phyloP scores from a whole-genome alignment of 2,888 invertebrate species.

The Fabriciana adippe region DNA sequence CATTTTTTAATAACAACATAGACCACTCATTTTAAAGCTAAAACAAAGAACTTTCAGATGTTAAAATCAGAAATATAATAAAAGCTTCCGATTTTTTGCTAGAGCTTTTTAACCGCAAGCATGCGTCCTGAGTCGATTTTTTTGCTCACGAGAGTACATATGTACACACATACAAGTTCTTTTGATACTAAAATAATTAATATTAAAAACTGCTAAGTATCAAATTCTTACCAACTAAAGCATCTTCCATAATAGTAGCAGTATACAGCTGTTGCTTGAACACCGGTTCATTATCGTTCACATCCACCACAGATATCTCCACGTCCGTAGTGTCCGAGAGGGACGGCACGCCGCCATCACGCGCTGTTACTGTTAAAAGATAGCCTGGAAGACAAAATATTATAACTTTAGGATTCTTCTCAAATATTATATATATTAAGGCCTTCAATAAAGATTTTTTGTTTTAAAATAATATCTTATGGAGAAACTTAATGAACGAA shows the following conservation, averaged over 20 bases:
- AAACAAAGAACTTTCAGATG: too few relatives aligned
- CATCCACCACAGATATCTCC: constrained; percentile 96
- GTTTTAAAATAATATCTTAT: too few relatives aligned
- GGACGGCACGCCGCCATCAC: constrained; percentile 95
- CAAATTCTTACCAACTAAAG: constrained; percentile 85
- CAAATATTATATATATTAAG: background rate
- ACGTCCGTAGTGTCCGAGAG: constrained; percentile 97
- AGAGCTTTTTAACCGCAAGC: too few relatives aligned
- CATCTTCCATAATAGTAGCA: constrained; percentile 93
- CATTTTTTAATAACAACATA: too few relatives aligned
- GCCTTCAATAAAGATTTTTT: background rate
- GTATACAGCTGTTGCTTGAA: constrained; percentile 92
- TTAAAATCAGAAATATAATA: too few relatives aligned
- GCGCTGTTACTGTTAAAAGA: constrained; percentile 94
- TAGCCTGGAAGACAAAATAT: constrained; percentile 82
- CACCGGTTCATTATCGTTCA: constrained; percentile 96
- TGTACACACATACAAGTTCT: too few relatives aligned
- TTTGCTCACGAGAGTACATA: too few relatives aligned
- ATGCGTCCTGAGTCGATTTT: too few relatives aligned
- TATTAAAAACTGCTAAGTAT: background rate
- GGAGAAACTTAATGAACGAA: too few relatives aligned
- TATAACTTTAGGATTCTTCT: background rate
- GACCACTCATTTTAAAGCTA: too few relatives aligned
- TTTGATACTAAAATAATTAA: too few relatives aligned
- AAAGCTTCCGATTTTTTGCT: too few relatives aligned